Conservation (phyloP, 2,113 vertebrate genomes). For the Coryphaenoides rupestris region DNA sequence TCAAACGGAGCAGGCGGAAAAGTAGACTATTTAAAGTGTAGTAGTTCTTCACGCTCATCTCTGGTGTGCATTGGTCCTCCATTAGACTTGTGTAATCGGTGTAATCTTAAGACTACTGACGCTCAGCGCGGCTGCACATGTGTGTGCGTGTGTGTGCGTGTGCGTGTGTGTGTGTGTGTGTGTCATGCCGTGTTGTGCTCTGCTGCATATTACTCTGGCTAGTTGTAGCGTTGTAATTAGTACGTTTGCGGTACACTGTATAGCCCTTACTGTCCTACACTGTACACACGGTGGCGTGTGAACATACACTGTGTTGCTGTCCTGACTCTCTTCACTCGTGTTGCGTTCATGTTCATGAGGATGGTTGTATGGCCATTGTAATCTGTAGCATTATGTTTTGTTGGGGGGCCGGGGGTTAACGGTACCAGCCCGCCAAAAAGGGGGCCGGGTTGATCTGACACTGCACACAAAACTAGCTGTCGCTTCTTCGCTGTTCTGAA, state of each 20-base stretch:
- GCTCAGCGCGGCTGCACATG: no score
- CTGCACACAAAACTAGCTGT: constrained; percentile 75
- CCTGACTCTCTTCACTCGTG: constrained; percentile 30
- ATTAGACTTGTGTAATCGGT: no score
- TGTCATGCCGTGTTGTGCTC: no score
- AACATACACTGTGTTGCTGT: constrained; percentile 32
- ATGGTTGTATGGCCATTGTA: constrained; percentile 45
- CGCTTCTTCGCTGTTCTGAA: constrained; percentile 73
- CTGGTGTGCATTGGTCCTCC: no score
- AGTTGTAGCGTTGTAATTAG: constrained; percentile 46
- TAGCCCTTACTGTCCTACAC: constrained; percentile 30
- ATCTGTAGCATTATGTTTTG: constrained; percentile 71
- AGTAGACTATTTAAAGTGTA: no score
- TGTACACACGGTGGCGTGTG: constrained; percentile 33
- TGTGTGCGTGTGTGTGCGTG: no score
- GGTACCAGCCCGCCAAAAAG: constrained; percentile 3
- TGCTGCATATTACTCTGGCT: constrained; percentile 25
- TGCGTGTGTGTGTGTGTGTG: no score
- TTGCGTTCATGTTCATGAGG: constrained; percentile 36
- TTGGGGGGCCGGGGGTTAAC: constrained; percentile 55
- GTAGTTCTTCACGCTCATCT: no score
- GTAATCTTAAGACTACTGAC: no score
- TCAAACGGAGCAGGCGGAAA: no score
- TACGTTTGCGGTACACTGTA: constrained; percentile 24
- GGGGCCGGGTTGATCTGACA: constrained; percentile 54